phyloP scores from a whole-genome alignment of 2,888 invertebrate species.

The Nomada ferruginata region DNA sequence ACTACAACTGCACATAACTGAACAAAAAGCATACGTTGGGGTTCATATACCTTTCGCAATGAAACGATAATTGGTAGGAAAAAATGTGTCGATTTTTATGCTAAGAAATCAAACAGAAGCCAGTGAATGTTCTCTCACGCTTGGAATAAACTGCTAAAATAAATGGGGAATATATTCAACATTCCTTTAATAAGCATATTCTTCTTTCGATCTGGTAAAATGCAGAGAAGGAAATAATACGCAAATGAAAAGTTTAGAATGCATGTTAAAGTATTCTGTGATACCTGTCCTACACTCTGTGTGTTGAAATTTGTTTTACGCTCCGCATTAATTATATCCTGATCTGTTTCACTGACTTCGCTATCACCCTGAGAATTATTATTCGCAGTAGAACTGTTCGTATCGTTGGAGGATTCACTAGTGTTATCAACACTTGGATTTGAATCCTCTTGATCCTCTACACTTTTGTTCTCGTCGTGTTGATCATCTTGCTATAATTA shows the following conservation, averaged over 20 bases:
- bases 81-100: slow-evolving; percentile 29
- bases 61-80: slow-evolving; percentile 16
- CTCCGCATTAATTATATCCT: slow-evolving; percentile 58
- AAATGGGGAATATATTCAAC: slow-evolving; percentile 21
- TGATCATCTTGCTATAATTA: slow-evolving; percentile 76
- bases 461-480: slow-evolving; percentile 64
- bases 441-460: slow-evolving; percentile 66
- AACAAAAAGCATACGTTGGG: slow-evolving; percentile 17
- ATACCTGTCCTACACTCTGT: slow-evolving; percentile 71
- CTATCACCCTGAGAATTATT: slow-evolving; percentile 50
- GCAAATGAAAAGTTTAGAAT: slow-evolving; percentile 52
- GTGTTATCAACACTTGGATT: slow-evolving; percentile 48
- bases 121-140: slow-evolving; percentile 8
- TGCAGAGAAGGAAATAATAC: slow-evolving; percentile 38
- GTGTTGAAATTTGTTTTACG: slow-evolving; percentile 59
- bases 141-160: slow-evolving; percentile 22
- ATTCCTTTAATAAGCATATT: slow-evolving; percentile 27
- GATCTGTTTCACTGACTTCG: slow-evolving; percentile 53
- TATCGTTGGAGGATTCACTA: slow-evolving; percentile 62
- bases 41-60: slow-evolving; percentile 10
- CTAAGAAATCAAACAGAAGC: slow-evolving; percentile 30
- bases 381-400: slow-evolving; percentile 41
- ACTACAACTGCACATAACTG: slow-evolving; percentile 20
- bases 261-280: slow-evolving; percentile 68
- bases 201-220: slow-evolving; percentile 12